Percentiles rank a stretch among this genome's conserved stretches.
Conservation (phyloP, 2,797 vertebrate genomes). For the Sebastes minor region DNA sequence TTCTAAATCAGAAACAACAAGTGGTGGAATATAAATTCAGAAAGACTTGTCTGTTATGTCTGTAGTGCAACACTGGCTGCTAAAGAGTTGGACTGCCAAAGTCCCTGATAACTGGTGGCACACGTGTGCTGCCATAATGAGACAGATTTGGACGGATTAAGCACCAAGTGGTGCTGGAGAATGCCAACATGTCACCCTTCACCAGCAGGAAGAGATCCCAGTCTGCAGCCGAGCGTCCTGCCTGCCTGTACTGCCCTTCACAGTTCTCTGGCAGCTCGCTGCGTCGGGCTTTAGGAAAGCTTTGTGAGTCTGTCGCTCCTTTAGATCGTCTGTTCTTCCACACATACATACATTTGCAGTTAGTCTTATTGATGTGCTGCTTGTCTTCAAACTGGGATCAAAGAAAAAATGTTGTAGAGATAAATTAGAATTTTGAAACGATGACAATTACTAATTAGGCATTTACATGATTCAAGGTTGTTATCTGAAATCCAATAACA, state of each 20-base stretch:
- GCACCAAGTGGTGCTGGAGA: slow-evolving; percentile 67
- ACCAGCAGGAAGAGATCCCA: slow-evolving; percentile 67
- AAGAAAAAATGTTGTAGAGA: not conserved
- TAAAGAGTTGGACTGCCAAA: slow-evolving; percentile 25
- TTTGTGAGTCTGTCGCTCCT: slow-evolving; percentile 37
- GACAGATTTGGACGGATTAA: slow-evolving; percentile 77
- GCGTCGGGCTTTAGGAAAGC: slow-evolving; percentile 40
- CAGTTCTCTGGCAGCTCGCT: slow-evolving; percentile 53
- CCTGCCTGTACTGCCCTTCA: slow-evolving; percentile 50
- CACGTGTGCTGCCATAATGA: slow-evolving; percentile 70
- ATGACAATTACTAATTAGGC: not conserved
- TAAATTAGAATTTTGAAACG: not conserved
- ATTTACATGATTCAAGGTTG: slow-evolving; percentile 1
- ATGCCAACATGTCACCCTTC: slow-evolving; percentile 71
- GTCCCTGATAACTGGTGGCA: slow-evolving; percentile 51
- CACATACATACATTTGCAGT: slow-evolving; percentile 3
- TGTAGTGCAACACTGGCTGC: slow-evolving; percentile 28
- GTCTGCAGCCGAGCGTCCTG: slow-evolving; percentile 42
- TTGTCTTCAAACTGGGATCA: slow-evolving; percentile 1
- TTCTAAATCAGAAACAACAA: not conserved
- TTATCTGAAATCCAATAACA: not conserved
- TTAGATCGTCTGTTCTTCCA: slow-evolving; percentile 20
- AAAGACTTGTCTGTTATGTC: not conserved
- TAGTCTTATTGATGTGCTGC: not conserved
- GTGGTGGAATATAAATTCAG: not conserved